phyloP scores from a whole-genome alignment of 2,888 invertebrate species.

The Xestoiulus laeticollis region DNA sequence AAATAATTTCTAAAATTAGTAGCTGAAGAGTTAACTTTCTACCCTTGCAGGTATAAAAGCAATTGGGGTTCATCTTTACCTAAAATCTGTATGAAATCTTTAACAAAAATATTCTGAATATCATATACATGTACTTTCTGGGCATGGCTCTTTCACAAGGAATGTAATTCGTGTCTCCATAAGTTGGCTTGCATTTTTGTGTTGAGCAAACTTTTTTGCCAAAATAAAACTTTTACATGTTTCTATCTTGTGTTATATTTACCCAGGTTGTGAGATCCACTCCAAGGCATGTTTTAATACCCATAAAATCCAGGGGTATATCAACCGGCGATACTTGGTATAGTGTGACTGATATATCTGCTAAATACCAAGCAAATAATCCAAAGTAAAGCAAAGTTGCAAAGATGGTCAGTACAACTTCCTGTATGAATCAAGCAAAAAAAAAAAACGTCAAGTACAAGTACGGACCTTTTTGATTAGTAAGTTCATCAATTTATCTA shows the following conservation, averaged over 20 bases:
- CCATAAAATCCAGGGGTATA: not conserved
- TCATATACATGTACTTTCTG: too few species aligned
- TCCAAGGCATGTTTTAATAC: not conserved
- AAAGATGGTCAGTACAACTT: not conserved
- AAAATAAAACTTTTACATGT: not conserved
- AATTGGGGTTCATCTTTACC: too few species aligned
- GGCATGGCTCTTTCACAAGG: too few species aligned
- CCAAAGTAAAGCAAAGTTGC: not conserved
- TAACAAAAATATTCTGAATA: too few species aligned
- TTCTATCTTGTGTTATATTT: not conserved
- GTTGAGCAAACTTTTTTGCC: too few species aligned
- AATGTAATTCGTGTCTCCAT: too few species aligned
- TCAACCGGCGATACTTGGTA: not conserved
- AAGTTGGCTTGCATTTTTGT: too few species aligned
- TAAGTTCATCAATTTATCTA: not conserved
- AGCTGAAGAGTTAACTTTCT: too few species aligned
- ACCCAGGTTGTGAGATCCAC: slow-evolving; percentile 32
- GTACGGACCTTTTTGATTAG: not conserved
- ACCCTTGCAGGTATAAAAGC: too few species aligned
- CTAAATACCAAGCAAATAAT: slow-evolving; percentile 5
- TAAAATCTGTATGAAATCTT: too few species aligned
- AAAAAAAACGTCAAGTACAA: not conserved
- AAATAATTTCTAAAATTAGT: too few species aligned
- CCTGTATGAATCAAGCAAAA: not conserved
- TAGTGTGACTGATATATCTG: not conserved